Evolutionary conservation across 1,140 invertebrate genomes (phyloP), one percentile per base, ranked within the genome.

Genomic region (Palaemon carinicauda): DNA sequence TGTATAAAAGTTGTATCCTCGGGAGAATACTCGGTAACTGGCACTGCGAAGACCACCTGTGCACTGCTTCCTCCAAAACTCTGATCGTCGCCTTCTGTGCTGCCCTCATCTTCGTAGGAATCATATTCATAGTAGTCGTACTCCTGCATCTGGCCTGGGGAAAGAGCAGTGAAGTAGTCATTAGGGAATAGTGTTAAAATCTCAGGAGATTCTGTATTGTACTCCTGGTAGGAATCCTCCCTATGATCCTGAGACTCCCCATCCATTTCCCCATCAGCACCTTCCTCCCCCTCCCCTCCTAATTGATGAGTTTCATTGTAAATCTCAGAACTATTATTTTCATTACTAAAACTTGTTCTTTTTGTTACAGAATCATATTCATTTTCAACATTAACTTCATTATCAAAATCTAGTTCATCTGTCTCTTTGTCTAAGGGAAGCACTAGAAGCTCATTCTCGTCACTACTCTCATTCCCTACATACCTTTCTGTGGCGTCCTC

Each of bases 51-150:
- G 56, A 80, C 78, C 50, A 86, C 83, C 9, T 86, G 60, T 19
- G 83, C 60, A 2, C 29, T 86, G 51, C 83, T 86, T 60, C 77
- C 51, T 17, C 83, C 65, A 65, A 86, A 80, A 19, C 73, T 33
- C 41, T 86, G 83, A 41, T 84, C 71, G 24, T 53, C 77, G 12
- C n/a, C 69, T 29, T 52, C 77, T 21, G 9, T 54, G 50, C 51
- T 29, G 53, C n/a, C 27, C 51, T 53, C 54, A 75, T 86, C 83
- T n/a, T 79, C 56, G 15, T 73, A 71, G 83, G 69, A 31, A 52
- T 86, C 75, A 33, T 86, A 79, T 41, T 86, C 75, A 79, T 86
- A 86, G 82, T 31, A 10, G 83, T 86, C 77, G 83, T 74, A 86
- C 50, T 74, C 54, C 54, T 86, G 60, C 73, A 69, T 80, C 78